Base-by-base conservation (phyloP, 2,888 invertebrate species). In the Plusia festucae region DNA sequence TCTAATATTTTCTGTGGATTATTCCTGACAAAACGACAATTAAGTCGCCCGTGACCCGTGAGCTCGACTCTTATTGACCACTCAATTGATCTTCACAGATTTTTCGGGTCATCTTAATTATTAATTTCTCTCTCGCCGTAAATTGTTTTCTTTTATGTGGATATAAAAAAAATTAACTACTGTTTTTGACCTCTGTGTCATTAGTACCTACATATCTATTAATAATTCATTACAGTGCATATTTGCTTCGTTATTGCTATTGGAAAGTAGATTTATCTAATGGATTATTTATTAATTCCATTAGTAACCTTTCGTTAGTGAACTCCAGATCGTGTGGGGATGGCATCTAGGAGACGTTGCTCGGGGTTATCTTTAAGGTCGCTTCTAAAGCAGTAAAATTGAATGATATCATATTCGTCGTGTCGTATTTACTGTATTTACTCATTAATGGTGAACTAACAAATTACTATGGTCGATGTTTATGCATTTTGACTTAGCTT, bases 301-400 rank as follows among this genome's bases (percentile, higher is more conserved):
- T 79, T 65, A 68, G 60, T 83, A 81, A 77, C 77, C 73, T 82
- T 83, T 81, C 65, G 73, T 83, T 76, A 77, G 75, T 80, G 82
- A 85, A 83, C 79, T 84, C 78, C 79, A 83, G 81, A 85, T 82
- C 84, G 82, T 79, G 87, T 82, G 83, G 83, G 87, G 86, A 87
- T 86, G 88, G 84, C 90, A 88, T 89, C 92, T 91, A 90, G 89
- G 90, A 91, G 92, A 88, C 91, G 89, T 85, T 83, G 88, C 82
- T 86, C 88, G 92, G 91, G 94, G 94, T 94, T 95, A 94, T 20
- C 94, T 94, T n/a, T 81, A 68, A 81, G 94, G 93, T 93, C 94
- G 89, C 87, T 90, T 91, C 92, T 91, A 91, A 93, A 94, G 94
- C 93, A 93, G 92, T 94, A 93, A 93, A 92, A 94, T 94, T 94